Evolutionary conservation across 2,113 vertebrate species (phyloP).

Genomic region (Reinhardtius hippoglossoides): DNA sequence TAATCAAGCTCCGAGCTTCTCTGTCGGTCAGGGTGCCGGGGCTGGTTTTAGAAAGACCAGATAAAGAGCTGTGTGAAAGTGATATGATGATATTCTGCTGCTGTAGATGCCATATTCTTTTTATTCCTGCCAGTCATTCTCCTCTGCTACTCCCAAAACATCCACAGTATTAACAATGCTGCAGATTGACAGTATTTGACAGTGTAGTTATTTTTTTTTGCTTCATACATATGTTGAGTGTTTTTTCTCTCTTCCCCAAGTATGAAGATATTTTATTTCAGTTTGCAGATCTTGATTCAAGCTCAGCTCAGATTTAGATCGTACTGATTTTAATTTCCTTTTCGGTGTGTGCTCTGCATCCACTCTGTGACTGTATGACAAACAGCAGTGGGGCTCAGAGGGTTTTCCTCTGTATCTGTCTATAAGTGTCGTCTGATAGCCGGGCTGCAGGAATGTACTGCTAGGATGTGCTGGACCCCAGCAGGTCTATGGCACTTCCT

Average conservation of each 20-base stretch:
- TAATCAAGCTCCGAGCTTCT: conserved; percentile 31
- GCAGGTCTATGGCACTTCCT: conserved; percentile 83
- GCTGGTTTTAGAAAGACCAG: conserved; percentile 16
- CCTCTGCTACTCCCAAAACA: conserved; percentile 11
- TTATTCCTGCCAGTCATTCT: conserved; percentile 9
- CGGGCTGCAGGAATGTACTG: conserved; percentile 72
- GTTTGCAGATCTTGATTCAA: conserved; percentile 5
- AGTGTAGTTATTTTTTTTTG: neutral
- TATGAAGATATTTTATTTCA: conserved; percentile 12
- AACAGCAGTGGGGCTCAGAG: conserved; percentile 5
- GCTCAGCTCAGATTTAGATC: conserved; percentile 18
- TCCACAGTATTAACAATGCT: conserved; percentile 1
- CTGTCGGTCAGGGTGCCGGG: conserved; percentile 21
- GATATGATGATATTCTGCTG: conserved; percentile 25
- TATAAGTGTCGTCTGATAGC: conserved; percentile 44
- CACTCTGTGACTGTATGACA: conserved; percentile 12
- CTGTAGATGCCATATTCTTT: neutral
- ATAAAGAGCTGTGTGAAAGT: conserved; percentile 41
- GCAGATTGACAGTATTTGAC: neutral
- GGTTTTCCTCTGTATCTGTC: conserved; percentile 32
- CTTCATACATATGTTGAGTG: neutral
- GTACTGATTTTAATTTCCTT: conserved; percentile 14
- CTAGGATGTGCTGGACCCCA: conserved; percentile 75
- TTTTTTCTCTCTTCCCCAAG: neutral
- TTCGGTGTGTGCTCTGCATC: neutral